Evolutionary conservation across 2,113 vertebrate species (phyloP).

Genomic region (Astatotilapia flaviijosephi): DNA sequence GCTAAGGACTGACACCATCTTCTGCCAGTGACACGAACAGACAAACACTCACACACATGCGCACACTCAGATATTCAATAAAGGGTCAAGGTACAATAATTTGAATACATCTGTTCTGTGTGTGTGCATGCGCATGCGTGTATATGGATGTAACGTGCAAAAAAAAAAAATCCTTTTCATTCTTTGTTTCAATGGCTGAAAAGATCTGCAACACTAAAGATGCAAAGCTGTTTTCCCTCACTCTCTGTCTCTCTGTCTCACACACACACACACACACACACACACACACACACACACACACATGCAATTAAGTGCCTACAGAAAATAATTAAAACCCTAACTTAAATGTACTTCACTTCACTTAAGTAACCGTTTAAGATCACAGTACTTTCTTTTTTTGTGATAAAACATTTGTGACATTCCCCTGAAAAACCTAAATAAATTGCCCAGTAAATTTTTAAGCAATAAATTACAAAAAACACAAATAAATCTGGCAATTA

Average conservation of each 20-base stretch:
- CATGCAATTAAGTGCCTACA: not conserved
- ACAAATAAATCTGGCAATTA: not conserved
- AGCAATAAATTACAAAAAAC: not conserved
- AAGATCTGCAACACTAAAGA: not conserved
- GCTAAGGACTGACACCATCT: constrained; percentile 54
- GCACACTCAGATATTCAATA: constrained; percentile 14
- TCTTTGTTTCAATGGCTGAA: constrained; percentile 37
- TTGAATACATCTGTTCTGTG: constrained; percentile 17
- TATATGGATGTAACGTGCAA: not conserved
- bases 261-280: not conserved
- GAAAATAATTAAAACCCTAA: not conserved
- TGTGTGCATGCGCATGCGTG: not conserved
- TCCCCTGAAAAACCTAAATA: not conserved
- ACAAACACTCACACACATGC: not conserved
- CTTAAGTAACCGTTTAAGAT: not conserved
- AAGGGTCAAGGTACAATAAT: constrained; percentile 42
- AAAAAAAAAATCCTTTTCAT: not conserved
- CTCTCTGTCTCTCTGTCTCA: not conserved
- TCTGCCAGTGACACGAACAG: constrained; percentile 27
- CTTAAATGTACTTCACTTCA: not conserved
- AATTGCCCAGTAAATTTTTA: not conserved
- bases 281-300: not conserved
- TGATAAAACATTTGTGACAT: not conserved
- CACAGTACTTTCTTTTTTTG: not conserved
- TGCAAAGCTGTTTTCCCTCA: not conserved